phyloP scores from a whole-genome alignment of 2,113 vertebrate genomes.

The Colaptes auratus region DNA sequence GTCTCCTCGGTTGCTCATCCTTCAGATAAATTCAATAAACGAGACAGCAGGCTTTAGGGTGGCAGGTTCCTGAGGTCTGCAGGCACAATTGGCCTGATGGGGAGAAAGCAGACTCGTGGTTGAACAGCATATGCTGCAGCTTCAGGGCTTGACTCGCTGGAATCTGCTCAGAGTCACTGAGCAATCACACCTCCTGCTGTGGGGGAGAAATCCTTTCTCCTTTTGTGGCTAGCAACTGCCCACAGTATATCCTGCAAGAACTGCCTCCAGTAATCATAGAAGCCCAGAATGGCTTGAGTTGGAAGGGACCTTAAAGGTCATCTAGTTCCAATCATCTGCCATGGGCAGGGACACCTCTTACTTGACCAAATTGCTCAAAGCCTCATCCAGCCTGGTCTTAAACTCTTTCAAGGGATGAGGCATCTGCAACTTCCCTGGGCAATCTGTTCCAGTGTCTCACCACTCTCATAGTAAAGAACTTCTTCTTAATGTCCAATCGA shows the following conservation, averaged over 20 bases:
- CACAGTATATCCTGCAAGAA: background rate
- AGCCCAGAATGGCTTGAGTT: too few species aligned
- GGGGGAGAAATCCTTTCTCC: background rate
- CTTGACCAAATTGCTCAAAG: too few species aligned
- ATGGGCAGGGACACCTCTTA: too few species aligned
- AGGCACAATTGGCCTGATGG: background rate
- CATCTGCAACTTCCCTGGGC: too few species aligned
- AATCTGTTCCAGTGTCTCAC: too few species aligned
- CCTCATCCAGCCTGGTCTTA: too few species aligned
- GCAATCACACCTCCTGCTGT: background rate
- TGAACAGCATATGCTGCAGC: background rate
- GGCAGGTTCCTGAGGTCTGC: background rate
- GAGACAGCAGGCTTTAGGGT: background rate
- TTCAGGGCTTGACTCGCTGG: background rate
- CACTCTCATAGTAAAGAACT: too few species aligned
- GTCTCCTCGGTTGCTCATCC: background rate
- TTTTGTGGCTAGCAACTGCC: background rate
- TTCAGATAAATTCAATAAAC: constrained; percentile 3
- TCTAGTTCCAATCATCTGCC: too few species aligned
- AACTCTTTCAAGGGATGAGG: too few species aligned
- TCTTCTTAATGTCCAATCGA: too few species aligned
- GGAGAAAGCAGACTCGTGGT: background rate
- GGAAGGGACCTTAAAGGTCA: too few species aligned
- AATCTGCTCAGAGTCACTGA: background rate
- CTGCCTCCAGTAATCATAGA: background rate